A percentile compares a stretch with the other conserved stretches of the same genome.
Conservation (phyloP, 2,113 vertebrate species). For the Mohoua ochrocephala region DNA sequence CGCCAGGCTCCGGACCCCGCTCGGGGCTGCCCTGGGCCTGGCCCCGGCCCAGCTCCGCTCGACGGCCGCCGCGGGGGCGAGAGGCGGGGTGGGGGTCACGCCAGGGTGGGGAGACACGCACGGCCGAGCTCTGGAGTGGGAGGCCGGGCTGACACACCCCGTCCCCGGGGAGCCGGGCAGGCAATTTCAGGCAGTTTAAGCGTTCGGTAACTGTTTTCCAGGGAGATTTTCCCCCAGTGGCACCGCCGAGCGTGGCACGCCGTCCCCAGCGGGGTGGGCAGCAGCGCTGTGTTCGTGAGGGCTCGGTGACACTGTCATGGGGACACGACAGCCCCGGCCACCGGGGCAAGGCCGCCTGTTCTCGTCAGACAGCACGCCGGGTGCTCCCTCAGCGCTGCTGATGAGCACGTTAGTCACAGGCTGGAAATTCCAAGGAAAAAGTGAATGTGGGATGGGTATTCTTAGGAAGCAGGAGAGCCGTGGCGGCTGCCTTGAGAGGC, state of each 20-base stretch:
- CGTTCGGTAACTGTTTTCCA: not conserved
- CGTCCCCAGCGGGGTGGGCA: not conserved
- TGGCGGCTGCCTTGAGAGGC: not conserved
- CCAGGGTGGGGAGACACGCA: not conserved
- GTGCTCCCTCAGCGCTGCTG: not conserved
- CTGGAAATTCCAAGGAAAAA: not conserved
- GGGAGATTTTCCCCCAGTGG: not conserved
- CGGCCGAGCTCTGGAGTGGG: not conserved
- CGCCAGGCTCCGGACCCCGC: not conserved
- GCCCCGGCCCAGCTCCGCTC: not conserved
- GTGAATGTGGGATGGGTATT: accelerated
- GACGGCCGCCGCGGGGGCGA: not conserved
- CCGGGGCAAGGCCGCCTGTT: accelerated
- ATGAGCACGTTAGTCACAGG: not conserved
- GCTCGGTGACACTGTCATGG: accelerated
- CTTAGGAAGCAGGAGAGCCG: no score
- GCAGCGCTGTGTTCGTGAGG: accelerated
- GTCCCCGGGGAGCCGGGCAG: not conserved
- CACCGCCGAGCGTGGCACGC: accelerated
- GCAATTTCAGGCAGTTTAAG: not conserved
- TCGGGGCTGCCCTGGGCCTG: not conserved
- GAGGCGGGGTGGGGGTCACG: not conserved
- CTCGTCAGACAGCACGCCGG: not conserved
- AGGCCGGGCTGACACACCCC: not conserved
- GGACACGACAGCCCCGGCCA: accelerated